A percentile compares a stretch with the other conserved stretches of the same genome.
Evolutionary conservation across 2,797 vertebrate species (phyloP).

Genomic region (Hippoglossus hippoglossus): DNA sequence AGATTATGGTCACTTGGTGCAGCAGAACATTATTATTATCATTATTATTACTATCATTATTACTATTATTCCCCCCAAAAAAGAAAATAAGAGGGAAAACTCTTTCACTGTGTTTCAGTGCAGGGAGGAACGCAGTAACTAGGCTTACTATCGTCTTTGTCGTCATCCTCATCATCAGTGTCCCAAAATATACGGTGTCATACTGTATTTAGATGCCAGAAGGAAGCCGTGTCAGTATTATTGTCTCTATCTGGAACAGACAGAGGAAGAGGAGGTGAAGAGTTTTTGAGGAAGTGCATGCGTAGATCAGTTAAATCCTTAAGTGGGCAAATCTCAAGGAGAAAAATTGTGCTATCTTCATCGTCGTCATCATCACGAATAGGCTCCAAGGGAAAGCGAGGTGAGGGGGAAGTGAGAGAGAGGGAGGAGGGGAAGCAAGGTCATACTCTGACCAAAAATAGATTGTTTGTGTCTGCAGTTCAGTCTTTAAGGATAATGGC

Average conservation of each 20-base stretch:
- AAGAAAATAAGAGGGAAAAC: constrained; percentile 67
- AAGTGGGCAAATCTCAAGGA: constrained; percentile 83
- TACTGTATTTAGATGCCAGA: constrained; percentile 71
- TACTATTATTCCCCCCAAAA: constrained; percentile 68
- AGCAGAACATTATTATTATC: constrained; percentile 84
- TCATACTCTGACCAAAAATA: constrained; percentile 78
- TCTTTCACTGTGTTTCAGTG: constrained; percentile 69
- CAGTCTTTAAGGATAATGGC: constrained; percentile 68
- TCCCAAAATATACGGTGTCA: constrained; percentile 66
- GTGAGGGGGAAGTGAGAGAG: constrained; percentile 24
- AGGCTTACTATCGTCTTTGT: constrained; percentile 65
- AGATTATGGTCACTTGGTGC: constrained; percentile 87
- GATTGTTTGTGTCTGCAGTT: constrained; percentile 74
- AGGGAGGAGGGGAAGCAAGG: constrained; percentile 59
- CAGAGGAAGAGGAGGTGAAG: constrained; percentile 70
- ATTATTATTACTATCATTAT: constrained; percentile 76
- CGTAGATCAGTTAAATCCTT: constrained; percentile 85
- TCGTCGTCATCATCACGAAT: constrained; percentile 39
- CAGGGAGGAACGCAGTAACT: constrained; percentile 71
- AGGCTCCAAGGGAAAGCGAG: constrained; percentile 68
- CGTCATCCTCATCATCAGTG: constrained; percentile 53
- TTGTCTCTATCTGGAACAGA: constrained; percentile 69
- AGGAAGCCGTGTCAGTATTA: constrained; percentile 70
- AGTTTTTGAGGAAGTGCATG: constrained; percentile 82
- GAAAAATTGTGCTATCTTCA: constrained; percentile 87